Evolutionary conservation across 2,888 invertebrate species (phyloP).

Genomic region (Drosophila limbata): DNA sequence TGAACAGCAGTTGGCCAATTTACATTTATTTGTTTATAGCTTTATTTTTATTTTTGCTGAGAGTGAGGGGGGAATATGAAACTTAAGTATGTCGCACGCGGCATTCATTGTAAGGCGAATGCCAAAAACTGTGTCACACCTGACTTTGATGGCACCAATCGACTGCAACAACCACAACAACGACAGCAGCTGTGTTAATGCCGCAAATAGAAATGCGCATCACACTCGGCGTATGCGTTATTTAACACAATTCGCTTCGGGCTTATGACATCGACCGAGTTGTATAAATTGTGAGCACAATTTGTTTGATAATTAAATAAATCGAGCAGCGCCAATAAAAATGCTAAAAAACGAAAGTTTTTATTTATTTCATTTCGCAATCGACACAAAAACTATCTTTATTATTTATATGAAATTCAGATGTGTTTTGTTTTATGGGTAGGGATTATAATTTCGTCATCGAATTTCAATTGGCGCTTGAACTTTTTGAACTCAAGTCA

Average conservation of each 20-base stretch:
- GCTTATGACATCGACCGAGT: constrained; percentile 69
- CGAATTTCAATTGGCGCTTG: not conserved
- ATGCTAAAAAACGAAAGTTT: constrained; percentile 60
- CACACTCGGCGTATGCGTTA: constrained; percentile 68
- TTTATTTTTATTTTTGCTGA: constrained; percentile 33
- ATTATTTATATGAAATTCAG: constrained; percentile 1
- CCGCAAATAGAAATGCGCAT: constrained; percentile 70
- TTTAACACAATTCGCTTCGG: constrained; percentile 56
- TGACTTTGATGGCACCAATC: constrained; percentile 67
- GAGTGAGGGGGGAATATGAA: constrained; percentile 36
- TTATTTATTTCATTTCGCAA: constrained; percentile 26
- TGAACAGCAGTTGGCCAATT: constrained; percentile 50
- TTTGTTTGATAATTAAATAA: constrained; percentile 67
- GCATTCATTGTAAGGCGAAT: constrained; percentile 48
- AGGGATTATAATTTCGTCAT: constrained; percentile 21
- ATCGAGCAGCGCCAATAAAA: constrained; percentile 32
- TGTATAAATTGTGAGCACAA: constrained; percentile 51
- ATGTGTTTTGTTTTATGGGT: constrained; percentile 9
- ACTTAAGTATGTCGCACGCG: constrained; percentile 62
- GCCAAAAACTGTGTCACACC: constrained; percentile 74
- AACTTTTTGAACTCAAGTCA: constrained; percentile 14
- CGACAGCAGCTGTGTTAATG: constrained; percentile 29
- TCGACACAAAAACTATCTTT: constrained; percentile 18
- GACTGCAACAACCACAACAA: constrained; percentile 28
- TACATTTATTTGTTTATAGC: constrained; percentile 62